Evolutionary conservation across 2,888 invertebrate species (phyloP).

Genomic region (Plutella xylostella): DNA sequence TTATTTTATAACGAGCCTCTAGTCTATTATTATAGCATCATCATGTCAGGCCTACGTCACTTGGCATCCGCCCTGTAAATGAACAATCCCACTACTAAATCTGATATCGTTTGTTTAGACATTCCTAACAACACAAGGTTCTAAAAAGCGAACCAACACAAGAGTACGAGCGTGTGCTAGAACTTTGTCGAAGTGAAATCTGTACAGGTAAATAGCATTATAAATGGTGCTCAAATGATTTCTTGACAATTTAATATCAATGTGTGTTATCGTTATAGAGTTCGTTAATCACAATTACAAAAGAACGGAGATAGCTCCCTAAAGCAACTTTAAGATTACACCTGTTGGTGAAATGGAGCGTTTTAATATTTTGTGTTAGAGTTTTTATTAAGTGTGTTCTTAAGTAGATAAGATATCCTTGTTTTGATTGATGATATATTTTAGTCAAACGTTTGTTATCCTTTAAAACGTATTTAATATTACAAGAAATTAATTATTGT

Average conservation of each 20-base stretch:
- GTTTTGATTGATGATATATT: conserved; percentile 60
- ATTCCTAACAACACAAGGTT: conserved; percentile 29
- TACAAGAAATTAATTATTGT: too few relatives aligned
- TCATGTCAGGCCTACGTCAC: conserved; percentile 61
- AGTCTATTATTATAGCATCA: conserved; percentile 64
- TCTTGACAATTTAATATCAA: conserved; percentile 60
- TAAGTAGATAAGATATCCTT: conserved; percentile 61
- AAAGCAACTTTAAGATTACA: conserved; percentile 24
- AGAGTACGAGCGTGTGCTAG: conserved; percentile 8
- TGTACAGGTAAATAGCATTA: conserved; percentile 33
- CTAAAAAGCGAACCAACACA: conserved; percentile 17
- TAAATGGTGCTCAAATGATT: conserved; percentile 52
- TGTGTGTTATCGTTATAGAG: conserved; percentile 32
- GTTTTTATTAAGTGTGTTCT: conserved; percentile 52
- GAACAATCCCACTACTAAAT: conserved; percentile 41
- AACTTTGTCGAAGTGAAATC: conserved; percentile 27
- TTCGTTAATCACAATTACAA: conserved; percentile 52
- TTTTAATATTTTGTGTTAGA: conserved; percentile 36
- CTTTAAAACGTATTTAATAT: too few relatives aligned
- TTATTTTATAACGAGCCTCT: conserved; percentile 58
- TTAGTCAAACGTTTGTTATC: conserved; percentile 35
- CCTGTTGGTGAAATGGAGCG: conserved; percentile 23
- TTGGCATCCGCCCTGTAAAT: conserved; percentile 57
- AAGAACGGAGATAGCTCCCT: conserved; percentile 37
- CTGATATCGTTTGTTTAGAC: conserved; percentile 45